These are phyloP conservation scores for Dendrocopos noguchii DNA, from an alignment of 2,113 vertebrate genomes.

Conservation along the genomic window DNA sequence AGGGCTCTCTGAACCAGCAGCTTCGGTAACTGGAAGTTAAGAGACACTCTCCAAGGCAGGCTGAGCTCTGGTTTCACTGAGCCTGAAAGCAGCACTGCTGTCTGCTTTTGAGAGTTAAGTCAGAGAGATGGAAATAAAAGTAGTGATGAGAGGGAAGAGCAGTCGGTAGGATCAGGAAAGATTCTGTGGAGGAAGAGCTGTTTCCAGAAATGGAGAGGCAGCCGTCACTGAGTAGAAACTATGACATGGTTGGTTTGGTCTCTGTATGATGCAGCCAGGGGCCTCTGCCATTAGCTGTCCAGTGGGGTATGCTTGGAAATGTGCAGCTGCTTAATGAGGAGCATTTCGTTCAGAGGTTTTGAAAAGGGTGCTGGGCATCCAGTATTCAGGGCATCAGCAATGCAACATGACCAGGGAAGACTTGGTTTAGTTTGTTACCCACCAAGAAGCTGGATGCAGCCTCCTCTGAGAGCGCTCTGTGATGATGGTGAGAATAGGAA, in stretches of 20 bases:
- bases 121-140: not conserved
- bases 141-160: not conserved
- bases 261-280: accelerated
- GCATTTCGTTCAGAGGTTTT: not conserved
- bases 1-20: not conserved
- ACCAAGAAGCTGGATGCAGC: not conserved
- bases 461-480: not conserved
- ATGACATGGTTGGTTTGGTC: accelerated
- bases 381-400: not conserved
- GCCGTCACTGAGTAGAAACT: not conserved
- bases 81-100: accelerated
- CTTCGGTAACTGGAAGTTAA: not conserved
- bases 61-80: not conserved
- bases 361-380: not conserved
- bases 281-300: not conserved
- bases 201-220: not conserved
- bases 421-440: not conserved
- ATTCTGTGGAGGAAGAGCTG: not conserved
- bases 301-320: not conserved
- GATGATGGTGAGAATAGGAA: not conserved
- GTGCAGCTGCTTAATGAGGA: not conserved
- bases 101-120: not conserved
- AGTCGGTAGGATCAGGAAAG: not conserved
- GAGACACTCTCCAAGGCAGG: not conserved
- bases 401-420: not conserved